These are phyloP conservation scores for Polietes domitor DNA, from an alignment of 2,888 invertebrate genomes.

Conservation along the genomic window DNA sequence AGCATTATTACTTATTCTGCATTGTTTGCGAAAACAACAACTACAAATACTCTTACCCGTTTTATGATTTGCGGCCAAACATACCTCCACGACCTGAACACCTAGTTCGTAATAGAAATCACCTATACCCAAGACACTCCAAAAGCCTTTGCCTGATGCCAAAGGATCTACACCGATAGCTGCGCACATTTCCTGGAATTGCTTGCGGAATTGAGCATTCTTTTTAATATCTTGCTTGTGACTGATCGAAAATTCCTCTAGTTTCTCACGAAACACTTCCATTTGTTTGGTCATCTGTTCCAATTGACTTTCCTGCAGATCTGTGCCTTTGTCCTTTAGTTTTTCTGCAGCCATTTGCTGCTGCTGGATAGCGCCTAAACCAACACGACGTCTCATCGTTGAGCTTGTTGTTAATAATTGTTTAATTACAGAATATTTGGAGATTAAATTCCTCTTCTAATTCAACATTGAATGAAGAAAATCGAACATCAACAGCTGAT, in stretches of 20 bases:
- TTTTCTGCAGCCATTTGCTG: slow-evolving; percentile 93
- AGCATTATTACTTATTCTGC: background rate
- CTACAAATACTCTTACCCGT: slow-evolving; percentile 83
- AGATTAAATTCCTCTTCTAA: too few relatives aligned
- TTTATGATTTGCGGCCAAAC: slow-evolving; percentile 95
- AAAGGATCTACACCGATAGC: slow-evolving; percentile 98
- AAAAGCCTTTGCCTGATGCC: slow-evolving; percentile 97
- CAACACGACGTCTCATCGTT: slow-evolving; percentile 90
- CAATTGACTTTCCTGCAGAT: slow-evolving; percentile 95
- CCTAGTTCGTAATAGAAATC: slow-evolving; percentile 99
- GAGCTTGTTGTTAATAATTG: too few relatives aligned
- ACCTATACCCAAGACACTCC: slow-evolving; percentile 99
- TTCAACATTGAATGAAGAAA: too few relatives aligned
- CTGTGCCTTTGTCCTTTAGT: slow-evolving; percentile 94
- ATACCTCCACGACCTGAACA: slow-evolving; percentile 98
- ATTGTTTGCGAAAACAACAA: background rate
- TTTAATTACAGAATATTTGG: too few relatives aligned
- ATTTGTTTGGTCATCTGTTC: slow-evolving; percentile 97
- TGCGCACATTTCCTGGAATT: slow-evolving; percentile 99
- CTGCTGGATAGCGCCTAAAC: slow-evolving; percentile 94
- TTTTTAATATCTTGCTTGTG: slow-evolving; percentile 97
- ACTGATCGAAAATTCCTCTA: slow-evolving; percentile 97
- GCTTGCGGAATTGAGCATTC: slow-evolving; percentile 95
- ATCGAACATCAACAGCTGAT: too few relatives aligned
- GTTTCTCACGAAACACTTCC: slow-evolving; percentile 93